Conservation (phyloP, 2,113 vertebrate genomes). For the Burhinus bistriatus region DNA sequence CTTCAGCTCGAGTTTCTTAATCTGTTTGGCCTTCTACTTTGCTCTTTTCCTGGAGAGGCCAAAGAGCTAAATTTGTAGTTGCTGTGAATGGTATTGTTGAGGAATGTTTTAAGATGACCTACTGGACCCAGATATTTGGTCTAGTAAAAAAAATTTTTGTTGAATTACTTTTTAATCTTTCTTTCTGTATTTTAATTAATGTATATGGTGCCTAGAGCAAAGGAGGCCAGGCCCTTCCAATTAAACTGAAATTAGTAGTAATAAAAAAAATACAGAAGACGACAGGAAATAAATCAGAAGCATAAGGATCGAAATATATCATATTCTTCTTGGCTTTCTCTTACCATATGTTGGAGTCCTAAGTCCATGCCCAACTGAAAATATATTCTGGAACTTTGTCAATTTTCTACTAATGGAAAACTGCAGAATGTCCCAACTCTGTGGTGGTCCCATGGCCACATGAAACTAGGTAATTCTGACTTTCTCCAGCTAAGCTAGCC, state of each 20-base stretch:
- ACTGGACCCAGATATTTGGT: neutral
- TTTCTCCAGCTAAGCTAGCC: neutral
- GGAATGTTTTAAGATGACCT: neutral
- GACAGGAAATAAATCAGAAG: neutral
- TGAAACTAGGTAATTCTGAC: neutral
- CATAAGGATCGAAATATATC: neutral
- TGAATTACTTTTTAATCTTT: conserved; percentile 28
- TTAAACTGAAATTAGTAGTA: conserved; percentile 46
- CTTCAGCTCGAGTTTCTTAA: neutral
- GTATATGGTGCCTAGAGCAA: conserved; percentile 36
- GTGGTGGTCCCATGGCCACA: neutral
- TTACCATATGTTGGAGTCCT: neutral
- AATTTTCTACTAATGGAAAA: conserved; percentile 8
- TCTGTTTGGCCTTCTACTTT: neutral
- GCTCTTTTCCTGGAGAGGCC: neutral
- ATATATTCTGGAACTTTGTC: neutral
- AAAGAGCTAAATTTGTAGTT: neutral
- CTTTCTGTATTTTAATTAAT: conserved; percentile 51
- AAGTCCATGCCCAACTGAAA: neutral
- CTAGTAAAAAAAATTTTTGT: neutral
- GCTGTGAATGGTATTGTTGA: neutral
- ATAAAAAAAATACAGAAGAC: conserved; percentile 19
- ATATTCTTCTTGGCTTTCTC: neutral
- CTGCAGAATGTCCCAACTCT: neutral
- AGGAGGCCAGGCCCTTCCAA: conserved; percentile 22